Evolutionary conservation across 2,888 invertebrate species (phyloP).

Genomic region (Tenthredo distinguenda): DNA sequence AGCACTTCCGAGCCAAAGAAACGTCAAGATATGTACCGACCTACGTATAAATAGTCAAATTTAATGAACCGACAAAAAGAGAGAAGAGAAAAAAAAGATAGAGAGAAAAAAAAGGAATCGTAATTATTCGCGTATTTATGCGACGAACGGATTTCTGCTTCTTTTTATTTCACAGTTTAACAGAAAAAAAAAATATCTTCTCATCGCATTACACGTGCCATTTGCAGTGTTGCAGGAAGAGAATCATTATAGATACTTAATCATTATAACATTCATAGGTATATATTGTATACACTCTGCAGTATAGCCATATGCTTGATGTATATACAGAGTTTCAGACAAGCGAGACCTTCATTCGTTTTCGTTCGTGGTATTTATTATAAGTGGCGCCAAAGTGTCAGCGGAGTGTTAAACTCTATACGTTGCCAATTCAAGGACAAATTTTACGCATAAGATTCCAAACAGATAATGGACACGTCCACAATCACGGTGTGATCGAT

Average conservation of each 20-base stretch:
- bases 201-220: neutral
- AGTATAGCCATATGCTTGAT: neutral
- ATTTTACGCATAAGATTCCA: conserved; percentile 31
- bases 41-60: neutral
- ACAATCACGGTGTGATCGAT: conserved; percentile 32
- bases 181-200: neutral
- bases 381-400: conserved; percentile 65
- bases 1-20: neutral
- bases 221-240: neutral
- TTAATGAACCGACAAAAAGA: neutral
- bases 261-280: conserved; percentile 33
- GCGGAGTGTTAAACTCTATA: conserved; percentile 9
- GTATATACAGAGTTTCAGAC: neutral
- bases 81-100: neutral
- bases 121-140: neutral
- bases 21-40: neutral
- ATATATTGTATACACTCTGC: neutral
- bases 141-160: conserved; percentile 25
- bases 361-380: conserved; percentile 55
- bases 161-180: neutral
- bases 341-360: conserved; percentile 46
- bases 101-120: neutral
- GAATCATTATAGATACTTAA: conserved; percentile 30
- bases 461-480: conserved; percentile 29
- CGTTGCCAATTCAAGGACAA: conserved; percentile 53